These are phyloP conservation scores for Morbakka virulenta DNA, from an alignment of 30 jellyfish, hydroid and myxozoan species.

Conservation along the genomic window DNA sequence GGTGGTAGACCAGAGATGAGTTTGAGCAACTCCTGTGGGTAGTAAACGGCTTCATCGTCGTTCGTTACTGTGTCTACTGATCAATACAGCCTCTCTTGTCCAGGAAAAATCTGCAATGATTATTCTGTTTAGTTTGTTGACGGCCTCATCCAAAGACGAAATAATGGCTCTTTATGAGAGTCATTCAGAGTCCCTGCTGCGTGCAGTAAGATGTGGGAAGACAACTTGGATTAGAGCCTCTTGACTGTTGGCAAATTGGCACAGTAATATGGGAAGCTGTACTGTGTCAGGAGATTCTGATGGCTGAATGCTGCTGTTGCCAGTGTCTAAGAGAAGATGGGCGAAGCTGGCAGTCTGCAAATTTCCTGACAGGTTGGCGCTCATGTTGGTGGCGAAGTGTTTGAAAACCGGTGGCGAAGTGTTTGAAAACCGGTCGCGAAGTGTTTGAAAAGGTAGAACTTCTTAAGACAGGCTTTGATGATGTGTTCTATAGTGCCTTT, in stretches of 20 bases:
- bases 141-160: neutral
- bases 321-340: too few relatives aligned
- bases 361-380: too few relatives aligned
- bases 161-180: too few relatives aligned
- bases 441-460: conserved; percentile 18
- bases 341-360: too few relatives aligned
- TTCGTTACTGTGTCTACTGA: conserved; percentile 3
- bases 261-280: too few relatives aligned
- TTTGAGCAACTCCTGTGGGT: conserved; percentile 16
- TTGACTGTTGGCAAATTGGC: too few relatives aligned
- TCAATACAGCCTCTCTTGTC: neutral
- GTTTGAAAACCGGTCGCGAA: too few relatives aligned
- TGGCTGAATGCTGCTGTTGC: too few relatives aligned
- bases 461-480: conserved; percentile 33
- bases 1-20: conserved; percentile 10
- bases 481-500: conserved; percentile 59
- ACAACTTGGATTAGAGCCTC: too few relatives aligned
- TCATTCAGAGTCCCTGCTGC: neutral
- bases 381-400: too few relatives aligned
- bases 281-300: too few relatives aligned
- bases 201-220: neutral
- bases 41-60: conserved; percentile 8
- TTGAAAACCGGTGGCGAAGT: too few relatives aligned
- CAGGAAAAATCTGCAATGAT: conserved; percentile 3
- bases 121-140: neutral